Percentiles rank a stretch among this genome's conserved stretches.
phyloP scores from a whole-genome alignment of 1,140 invertebrate species.

The Caenorhabditis remanei region DNA sequence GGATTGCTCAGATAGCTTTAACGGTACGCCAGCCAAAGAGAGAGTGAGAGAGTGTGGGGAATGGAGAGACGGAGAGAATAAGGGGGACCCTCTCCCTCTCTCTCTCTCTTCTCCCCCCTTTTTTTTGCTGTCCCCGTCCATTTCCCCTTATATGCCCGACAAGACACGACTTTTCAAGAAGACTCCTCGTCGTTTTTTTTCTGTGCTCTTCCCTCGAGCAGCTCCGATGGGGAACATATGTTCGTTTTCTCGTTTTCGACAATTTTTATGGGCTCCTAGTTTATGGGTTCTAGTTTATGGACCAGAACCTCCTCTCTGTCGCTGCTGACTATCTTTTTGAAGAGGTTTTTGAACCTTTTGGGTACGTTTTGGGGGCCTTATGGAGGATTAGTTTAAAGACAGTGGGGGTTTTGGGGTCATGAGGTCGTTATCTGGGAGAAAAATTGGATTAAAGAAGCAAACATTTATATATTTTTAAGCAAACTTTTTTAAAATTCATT shows the following conservation, averaged over 20 bases:
- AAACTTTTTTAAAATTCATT: too few relatives aligned
- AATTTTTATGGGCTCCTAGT: constrained; percentile 26
- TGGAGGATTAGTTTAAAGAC: too few relatives aligned
- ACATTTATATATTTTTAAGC: too few relatives aligned
- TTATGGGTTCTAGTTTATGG: constrained; percentile 1
- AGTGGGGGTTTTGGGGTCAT: too few relatives aligned
- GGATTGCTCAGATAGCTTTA: too few relatives aligned
- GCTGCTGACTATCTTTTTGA: too few relatives aligned
- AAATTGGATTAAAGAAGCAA: too few relatives aligned
- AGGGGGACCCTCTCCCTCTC: background rate
- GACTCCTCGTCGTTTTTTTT: background rate
- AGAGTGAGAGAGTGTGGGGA: background rate
- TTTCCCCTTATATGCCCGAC: constrained; percentile 4
- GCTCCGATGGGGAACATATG: background rate
- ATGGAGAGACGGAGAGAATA: background rate
- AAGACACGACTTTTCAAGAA: constrained; percentile 1
- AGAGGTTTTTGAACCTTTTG: too few relatives aligned
- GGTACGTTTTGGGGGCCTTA: too few relatives aligned
- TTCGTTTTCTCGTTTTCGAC: constrained; percentile 1
- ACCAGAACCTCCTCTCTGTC: too few relatives aligned
- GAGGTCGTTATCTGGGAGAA: too few relatives aligned
- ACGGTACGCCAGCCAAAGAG: too few relatives aligned
- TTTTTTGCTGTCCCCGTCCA: background rate
- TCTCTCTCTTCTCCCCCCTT: background rate
- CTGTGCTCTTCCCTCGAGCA: background rate